Conservation (phyloP, 2,888 invertebrate genomes). For the Patella caerulea region DNA sequence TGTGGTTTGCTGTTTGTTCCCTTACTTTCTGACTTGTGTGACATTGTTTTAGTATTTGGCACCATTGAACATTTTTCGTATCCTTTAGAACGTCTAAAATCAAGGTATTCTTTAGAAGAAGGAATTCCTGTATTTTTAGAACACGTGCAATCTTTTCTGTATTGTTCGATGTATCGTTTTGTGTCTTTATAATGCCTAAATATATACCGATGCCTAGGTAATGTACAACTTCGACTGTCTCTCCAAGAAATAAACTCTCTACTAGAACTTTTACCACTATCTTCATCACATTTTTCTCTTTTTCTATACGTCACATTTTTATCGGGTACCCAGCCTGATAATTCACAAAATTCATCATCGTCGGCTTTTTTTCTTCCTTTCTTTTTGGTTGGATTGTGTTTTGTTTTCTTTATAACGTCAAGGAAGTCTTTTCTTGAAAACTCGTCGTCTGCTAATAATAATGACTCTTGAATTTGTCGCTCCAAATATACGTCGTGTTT, state of each 20-base stretch:
- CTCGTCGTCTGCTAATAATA: neutral
- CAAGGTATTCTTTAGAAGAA: neutral
- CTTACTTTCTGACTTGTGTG: neutral
- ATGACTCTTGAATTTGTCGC: neutral
- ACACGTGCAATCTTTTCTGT: conserved; percentile 38
- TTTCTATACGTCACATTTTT: neutral
- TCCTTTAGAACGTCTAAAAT: neutral
- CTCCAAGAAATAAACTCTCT: conserved; percentile 1
- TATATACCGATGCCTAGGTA: conserved; percentile 17
- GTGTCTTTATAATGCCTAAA: conserved; percentile 41
- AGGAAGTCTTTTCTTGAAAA: neutral
- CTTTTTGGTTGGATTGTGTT: neutral
- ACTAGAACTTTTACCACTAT: neutral
- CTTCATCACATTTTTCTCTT: neutral
- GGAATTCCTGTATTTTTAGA: neutral
- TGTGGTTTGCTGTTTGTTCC: neutral
- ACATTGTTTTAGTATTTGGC: neutral
- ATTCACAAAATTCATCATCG: neutral
- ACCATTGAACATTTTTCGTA: neutral
- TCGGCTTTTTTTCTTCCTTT: neutral
- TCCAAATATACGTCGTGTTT: neutral
- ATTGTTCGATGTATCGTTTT: conserved; percentile 44
- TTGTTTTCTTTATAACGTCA: neutral
- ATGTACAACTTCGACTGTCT: neutral
- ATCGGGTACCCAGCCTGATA: neutral